Percentiles rank a stretch among this genome's conserved stretches.
Evolutionary conservation across 1,140 invertebrate species (phyloP).

Genomic region (Steinernema feltiae): DNA sequence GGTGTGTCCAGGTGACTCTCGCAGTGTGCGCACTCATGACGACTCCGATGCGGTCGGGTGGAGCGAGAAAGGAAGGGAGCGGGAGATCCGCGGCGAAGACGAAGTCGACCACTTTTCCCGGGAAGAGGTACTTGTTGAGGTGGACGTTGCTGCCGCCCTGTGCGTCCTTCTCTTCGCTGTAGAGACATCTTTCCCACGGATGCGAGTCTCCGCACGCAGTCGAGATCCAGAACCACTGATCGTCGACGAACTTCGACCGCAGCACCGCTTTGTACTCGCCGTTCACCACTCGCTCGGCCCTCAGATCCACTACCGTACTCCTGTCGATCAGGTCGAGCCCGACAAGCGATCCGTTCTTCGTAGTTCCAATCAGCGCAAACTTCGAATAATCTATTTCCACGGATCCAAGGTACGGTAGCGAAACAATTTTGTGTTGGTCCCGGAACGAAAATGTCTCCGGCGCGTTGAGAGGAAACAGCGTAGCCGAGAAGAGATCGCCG

Average conservation of each 20-base stretch:
- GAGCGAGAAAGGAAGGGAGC: slow-evolving; percentile 26
- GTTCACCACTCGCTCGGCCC: neutral
- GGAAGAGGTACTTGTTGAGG: slow-evolving; percentile 38
- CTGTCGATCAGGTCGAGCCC: neutral
- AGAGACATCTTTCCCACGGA: slow-evolving; percentile 37
- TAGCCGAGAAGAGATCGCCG: neutral
- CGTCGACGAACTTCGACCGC: slow-evolving; percentile 25
- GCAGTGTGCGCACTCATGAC: slow-evolving; percentile 34
- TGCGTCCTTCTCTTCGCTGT: slow-evolving; percentile 34
- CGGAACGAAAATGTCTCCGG: neutral
- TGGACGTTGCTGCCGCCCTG: slow-evolving; percentile 27
- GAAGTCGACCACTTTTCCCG: slow-evolving; percentile 38
- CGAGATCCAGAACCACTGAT: slow-evolving; percentile 47
- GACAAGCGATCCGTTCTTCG: neutral
- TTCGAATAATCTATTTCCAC: neutral
- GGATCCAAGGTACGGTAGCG: neutral
- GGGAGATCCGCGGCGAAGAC: slow-evolving; percentile 32
- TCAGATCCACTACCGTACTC: neutral
- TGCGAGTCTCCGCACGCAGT: slow-evolving; percentile 42
- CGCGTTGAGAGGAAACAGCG: neutral
- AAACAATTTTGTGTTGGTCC: neutral
- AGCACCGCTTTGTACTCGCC: slow-evolving; percentile 38
- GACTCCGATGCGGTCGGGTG: slow-evolving; percentile 39
- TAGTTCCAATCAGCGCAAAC: neutral
- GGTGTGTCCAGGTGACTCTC: slow-evolving; percentile 44